Evolutionary conservation across 2,888 invertebrate genomes (phyloP).

Genomic region (Tanypteryx hageni): DNA sequence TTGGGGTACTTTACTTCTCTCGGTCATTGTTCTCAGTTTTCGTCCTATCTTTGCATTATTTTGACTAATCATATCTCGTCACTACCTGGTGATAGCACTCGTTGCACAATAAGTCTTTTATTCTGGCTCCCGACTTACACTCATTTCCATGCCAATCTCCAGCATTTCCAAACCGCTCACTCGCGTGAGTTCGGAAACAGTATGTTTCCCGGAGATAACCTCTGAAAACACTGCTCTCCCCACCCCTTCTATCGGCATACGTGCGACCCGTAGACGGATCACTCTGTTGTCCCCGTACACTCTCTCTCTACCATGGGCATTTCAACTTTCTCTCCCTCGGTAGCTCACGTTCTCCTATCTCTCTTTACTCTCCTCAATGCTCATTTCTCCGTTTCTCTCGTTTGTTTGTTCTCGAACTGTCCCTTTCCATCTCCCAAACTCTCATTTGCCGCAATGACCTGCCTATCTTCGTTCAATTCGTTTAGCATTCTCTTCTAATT

Average conservation of each 20-base stretch:
- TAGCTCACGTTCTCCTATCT: background rate
- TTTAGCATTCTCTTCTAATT: background rate
- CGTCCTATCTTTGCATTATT: background rate
- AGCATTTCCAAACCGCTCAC: background rate
- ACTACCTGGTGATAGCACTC: background rate
- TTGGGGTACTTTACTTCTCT: too few relatives aligned
- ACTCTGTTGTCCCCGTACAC: too few relatives aligned
- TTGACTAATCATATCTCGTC: background rate
- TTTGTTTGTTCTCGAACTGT: background rate
- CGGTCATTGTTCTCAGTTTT: too few relatives aligned
- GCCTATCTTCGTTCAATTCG: background rate
- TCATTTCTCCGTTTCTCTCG: background rate
- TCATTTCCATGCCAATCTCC: background rate
- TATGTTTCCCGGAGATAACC: slow-evolving; percentile 34
- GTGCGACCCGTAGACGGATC: background rate
- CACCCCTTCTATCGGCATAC: background rate
- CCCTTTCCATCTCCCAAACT: background rate
- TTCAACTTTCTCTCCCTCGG: background rate
- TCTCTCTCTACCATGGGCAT: background rate
- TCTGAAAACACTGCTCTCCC: background rate
- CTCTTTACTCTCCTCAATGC: background rate
- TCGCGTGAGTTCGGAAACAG: slow-evolving; percentile 39
- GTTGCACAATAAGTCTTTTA: background rate
- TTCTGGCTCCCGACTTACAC: background rate
- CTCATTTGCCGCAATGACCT: background rate